phyloP scores from a whole-genome alignment of 1,140 invertebrate genomes.

The Amyelois transitella region DNA sequence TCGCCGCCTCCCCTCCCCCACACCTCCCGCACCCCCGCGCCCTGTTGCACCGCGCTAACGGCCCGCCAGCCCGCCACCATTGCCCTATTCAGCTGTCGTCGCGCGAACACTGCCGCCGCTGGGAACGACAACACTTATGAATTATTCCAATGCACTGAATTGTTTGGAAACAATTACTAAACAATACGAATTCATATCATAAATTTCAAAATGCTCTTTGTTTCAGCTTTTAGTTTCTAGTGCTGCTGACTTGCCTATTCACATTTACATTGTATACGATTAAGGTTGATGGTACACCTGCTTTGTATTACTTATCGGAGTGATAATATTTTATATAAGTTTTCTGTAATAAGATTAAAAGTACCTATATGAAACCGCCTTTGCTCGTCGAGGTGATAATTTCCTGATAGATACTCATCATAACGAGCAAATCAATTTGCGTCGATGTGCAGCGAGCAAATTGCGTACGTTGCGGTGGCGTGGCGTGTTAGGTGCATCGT shows the following conservation, averaged over 20 bases:
- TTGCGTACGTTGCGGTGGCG: constrained; percentile 38
- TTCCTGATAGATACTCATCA: constrained; percentile 47
- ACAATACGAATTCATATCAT: constrained; percentile 67
- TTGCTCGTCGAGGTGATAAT: constrained; percentile 28
- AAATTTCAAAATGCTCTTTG: constrained; percentile 46
- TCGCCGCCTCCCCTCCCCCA: constrained; percentile 27
- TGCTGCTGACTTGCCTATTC: background rate
- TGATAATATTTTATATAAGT: background rate
- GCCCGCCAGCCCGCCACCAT: constrained; percentile 53
- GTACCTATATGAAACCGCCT: background rate
- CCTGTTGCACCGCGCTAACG: constrained; percentile 31
- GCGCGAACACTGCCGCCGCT: constrained; percentile 51
- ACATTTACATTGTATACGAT: background rate
- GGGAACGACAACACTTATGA: constrained; percentile 59
- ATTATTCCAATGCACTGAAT: constrained; percentile 57
- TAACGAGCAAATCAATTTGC: constrained; percentile 58
- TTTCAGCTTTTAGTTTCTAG: background rate
- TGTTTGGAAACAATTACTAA: constrained; percentile 66
- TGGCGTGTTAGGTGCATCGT: constrained; percentile 61
- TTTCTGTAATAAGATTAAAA: background rate
- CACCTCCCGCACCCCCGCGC: constrained; percentile 13
- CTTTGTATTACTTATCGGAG: background rate
- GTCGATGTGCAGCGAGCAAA: constrained; percentile 23
- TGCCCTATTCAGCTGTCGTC: constrained; percentile 69
- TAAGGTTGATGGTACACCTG: background rate